These are phyloP conservation scores for Clupea harengus DNA, from an alignment of 2,113 vertebrate genomes.

Conservation along the genomic window DNA sequence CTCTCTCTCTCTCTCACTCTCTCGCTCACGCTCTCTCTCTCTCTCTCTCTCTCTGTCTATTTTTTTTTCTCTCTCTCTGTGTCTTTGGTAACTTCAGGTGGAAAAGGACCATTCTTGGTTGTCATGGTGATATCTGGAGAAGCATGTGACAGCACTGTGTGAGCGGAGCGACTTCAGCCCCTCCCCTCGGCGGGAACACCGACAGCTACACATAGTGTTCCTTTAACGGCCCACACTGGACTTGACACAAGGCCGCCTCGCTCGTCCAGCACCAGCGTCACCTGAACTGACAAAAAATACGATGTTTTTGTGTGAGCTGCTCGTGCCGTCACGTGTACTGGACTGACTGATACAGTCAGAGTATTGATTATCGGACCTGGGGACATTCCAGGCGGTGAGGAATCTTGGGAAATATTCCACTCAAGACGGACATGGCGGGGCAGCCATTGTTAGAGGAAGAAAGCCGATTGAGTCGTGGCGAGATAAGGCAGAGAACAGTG, in stretches of 20 bases:
- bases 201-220: too few species aligned
- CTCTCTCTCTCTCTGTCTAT: background rate
- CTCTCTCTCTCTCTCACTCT: too few species aligned
- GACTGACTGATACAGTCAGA: conserved; percentile 12
- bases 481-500: too few species aligned
- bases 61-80: background rate
- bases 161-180: too few species aligned
- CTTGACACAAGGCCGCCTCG: background rate
- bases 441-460: background rate
- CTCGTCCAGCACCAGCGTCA: background rate
- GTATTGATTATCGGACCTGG: background rate
- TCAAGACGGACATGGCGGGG: background rate
- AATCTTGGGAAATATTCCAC: background rate
- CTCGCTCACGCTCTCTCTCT: too few species aligned
- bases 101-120: too few species aligned
- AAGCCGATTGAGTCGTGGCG: too few species aligned
- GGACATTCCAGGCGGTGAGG: background rate
- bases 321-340: background rate
- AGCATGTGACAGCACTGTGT: too few species aligned
- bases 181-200: too few species aligned
- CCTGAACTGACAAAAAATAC: conserved; percentile 14
- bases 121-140: too few species aligned
- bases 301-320: conserved; percentile 28
- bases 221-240: too few species aligned
- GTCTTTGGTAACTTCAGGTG: too few species aligned